A percentile compares a stretch with the other conserved stretches of the same genome.
phyloP scores from a whole-genome alignment of 2,888 invertebrate genomes.

The Caenorhabditis becei region DNA sequence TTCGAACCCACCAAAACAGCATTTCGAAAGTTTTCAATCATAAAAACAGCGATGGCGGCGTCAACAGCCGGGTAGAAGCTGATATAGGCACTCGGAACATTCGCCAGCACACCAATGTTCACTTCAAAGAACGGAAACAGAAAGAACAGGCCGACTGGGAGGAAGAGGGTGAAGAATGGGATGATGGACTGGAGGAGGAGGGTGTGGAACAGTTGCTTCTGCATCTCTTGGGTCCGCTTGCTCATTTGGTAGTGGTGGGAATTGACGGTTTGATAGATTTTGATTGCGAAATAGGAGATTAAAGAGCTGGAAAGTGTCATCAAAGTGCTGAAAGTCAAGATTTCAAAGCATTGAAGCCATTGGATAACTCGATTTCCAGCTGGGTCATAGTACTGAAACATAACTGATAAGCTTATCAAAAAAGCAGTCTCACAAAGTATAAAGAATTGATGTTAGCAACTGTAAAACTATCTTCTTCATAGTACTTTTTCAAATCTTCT shows the following conservation, averaged over 20 bases:
- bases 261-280: conserved; percentile 11
- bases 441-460: conserved; percentile 11
- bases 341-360: neutral
- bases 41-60: neutral
- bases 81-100: conserved; percentile 1
- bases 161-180: conserved; percentile 18
- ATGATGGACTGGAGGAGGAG: conserved; percentile 25
- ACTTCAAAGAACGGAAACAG: conserved; percentile 13
- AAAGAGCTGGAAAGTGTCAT: neutral
- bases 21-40: conserved; percentile 24
- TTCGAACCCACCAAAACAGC: neutral
- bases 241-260: conserved; percentile 5
- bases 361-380: neutral
- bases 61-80: conserved; percentile 30
- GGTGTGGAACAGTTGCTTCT: conserved; percentile 18
- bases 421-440: conserved; percentile 28
- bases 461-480: conserved; percentile 20
- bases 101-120: neutral
- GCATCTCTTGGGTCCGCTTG: conserved; percentile 6
- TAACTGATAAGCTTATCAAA: no score
- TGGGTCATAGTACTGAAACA: conserved; percentile 24
- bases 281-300: conserved; percentile 8
- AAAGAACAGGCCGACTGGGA: conserved; percentile 9
- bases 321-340: neutral
- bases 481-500: conserved; percentile 12